Base-by-base conservation (phyloP, 1,140 invertebrate species). In the Cyphomyrmex costatus region DNA sequence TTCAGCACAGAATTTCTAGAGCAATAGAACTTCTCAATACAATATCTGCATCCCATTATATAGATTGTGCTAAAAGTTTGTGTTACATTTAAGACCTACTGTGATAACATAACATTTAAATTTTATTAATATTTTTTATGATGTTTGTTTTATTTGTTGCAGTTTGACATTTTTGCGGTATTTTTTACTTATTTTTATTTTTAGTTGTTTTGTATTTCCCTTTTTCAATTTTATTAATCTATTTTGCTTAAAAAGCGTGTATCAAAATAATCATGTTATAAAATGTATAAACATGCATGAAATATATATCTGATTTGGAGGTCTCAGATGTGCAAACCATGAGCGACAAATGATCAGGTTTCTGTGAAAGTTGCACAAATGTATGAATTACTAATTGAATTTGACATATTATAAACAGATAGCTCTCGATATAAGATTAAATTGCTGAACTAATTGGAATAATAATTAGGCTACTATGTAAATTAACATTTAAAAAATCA, bases 381-480 rank as follows among this genome's bases (percentile, higher is more conserved):
- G 2, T 36, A 76, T 3, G 36, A 19, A 24, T 58, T 19, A 10
- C 19, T 78, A 12, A 76, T 60, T 24, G 36, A 53, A 85, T 27
- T 76, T 16, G 19, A 49, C 21, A n/a, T 12, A 14, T 30, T 42
- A 24, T 6, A 27, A 71, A 58, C 14, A 10, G 14, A 8, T 58
- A 46, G 24, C 19, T 70, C 19, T 70, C n/a, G 58, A 66, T 27
- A 33, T 30, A 68, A 79, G n/a, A 51, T 80, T 90, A 90, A 88
- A 90, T 90, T 88, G 79, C 89, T 90, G 86, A 88, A 88, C 83
- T 83, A 82, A 90, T 66, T 58, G 86, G 86, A 78, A 90, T 63
- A 80, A 58, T 68, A 24, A 46, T 71, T 53, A 63, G 51, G 27
- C 36, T 58, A 12, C 5, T 58, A 70, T 24, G 2, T 7, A 10